Evolutionary conservation across 2,113 vertebrate species (phyloP).

Genomic region (Camelus dromedarius): DNA sequence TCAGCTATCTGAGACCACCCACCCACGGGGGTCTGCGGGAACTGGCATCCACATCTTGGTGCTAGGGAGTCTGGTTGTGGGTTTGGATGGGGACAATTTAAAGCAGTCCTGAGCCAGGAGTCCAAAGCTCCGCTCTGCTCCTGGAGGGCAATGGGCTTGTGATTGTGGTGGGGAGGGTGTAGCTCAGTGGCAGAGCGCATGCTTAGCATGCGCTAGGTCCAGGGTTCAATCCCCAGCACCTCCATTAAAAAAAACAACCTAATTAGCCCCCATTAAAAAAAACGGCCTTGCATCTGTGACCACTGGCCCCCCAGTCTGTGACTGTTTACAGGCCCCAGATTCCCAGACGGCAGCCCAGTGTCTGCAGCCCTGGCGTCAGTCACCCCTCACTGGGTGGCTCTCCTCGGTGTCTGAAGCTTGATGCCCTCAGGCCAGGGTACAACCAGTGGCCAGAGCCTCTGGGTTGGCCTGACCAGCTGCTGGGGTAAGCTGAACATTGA

Average conservation of each 20-base stretch:
- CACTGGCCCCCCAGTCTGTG: fast-evolving
- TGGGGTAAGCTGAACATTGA: background rate
- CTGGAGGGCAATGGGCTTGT: fast-evolving
- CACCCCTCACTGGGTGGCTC: background rate
- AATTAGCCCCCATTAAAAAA: too few relatives aligned
- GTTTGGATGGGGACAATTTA: background rate
- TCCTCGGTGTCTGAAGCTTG: background rate
- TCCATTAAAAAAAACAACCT: too few relatives aligned
- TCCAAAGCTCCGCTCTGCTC: background rate
- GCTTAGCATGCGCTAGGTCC: too few relatives aligned
- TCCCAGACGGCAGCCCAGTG: background rate
- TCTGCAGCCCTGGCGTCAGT: background rate
- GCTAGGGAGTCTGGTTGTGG: fast-evolving
- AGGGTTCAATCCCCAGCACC: too few relatives aligned
- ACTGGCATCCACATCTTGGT: fast-evolving
- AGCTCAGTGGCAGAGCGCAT: too few relatives aligned
- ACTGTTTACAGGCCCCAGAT: background rate
- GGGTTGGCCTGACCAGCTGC: background rate
- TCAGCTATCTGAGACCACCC: background rate
- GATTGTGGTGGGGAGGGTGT: background rate
- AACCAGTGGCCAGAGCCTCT: background rate
- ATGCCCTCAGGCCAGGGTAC: background rate
- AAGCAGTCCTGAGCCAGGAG: background rate
- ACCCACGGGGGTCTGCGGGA: background rate
- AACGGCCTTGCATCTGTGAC: background rate